Evolutionary conservation across 1,140 invertebrate genomes (phyloP), one percentile per base, ranked within the genome.

Genomic region (Onthophagus taurus): DNA sequence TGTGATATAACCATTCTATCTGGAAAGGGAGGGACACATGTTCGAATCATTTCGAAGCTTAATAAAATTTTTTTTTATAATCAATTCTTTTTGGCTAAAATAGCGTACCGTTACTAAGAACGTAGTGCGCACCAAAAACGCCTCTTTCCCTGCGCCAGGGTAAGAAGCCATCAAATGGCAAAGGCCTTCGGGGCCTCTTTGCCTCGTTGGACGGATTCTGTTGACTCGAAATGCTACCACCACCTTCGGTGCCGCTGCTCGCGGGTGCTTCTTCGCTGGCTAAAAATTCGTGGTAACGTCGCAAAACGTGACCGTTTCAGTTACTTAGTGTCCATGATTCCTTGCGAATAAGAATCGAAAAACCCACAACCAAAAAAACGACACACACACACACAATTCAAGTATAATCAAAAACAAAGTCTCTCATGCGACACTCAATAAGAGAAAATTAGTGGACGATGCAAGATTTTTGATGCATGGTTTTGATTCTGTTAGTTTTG

Each of bases 141-240:
- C n/a, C n/a, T n/a, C n/a, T n/a, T n/a, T 81, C 78, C 58, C 80
- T 71, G 66, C 80, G 72, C 81, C 81, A 85, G 52, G 81, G 81
- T 62, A 83, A 72, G 50, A 76, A 80, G 60, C 77, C 71, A 67
- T 83, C 81, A 60, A 81, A 76, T 52, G 77, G 74, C 52, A 80
- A 81, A 41, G 80, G 77, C 34, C 64, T 64, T 59, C 69, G 65
- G 45, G 55, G 61, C 61, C 53, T 58, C 38, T 51, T 45, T 52
- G 51, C 51, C 55, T 58, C 51, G 48, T 58, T 44, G n/a, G n/a
- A n/a, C 23, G 54, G 58, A 46, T 44, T 50, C 37, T 48, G 53
- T 46, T 63, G 59, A 52, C 55, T 58, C 51, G 50, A 45, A 44
- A 60, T 49, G 53, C 58, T 61, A 26, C 55, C 60, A 37, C 60